phyloP scores from a whole-genome alignment of 2,888 invertebrate genomes.

The Folsomia candida region DNA sequence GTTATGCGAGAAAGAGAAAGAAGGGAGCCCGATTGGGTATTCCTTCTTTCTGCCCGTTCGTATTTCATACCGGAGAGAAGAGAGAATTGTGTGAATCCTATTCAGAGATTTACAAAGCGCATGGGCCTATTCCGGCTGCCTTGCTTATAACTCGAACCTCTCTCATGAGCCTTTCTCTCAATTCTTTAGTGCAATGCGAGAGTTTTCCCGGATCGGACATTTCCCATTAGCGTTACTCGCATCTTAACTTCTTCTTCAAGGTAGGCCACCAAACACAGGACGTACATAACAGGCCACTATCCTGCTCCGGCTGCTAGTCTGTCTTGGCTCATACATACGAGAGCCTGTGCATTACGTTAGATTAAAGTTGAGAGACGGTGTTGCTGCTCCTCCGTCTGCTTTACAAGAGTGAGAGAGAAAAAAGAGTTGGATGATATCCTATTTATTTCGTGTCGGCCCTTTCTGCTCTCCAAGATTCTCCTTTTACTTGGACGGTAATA shows the following conservation, averaged over 20 bases:
- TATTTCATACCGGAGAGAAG: neutral
- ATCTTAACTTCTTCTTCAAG: neutral
- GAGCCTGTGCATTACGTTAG: neutral
- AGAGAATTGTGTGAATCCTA: slow-evolving; percentile 11
- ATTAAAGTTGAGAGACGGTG: neutral
- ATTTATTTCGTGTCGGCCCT: neutral
- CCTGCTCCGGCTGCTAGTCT: no score
- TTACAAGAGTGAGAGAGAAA: no score
- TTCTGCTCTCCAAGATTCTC: neutral
- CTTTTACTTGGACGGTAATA: slow-evolving; percentile 8
- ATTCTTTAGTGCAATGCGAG: slow-evolving; percentile 44
- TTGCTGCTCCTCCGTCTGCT: neutral
- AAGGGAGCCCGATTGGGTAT: neutral
- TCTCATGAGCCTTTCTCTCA: slow-evolving; percentile 35
- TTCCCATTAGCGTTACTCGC: slow-evolving; percentile 20
- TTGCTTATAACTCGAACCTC: slow-evolving; percentile 24
- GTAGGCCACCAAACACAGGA: no score
- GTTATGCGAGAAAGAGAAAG: neutral
- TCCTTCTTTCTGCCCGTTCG: neutral
- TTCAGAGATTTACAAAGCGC: slow-evolving; percentile 17
- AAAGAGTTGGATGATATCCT: neutral
- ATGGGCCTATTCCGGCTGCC: slow-evolving; percentile 10
- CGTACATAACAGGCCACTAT: no score
- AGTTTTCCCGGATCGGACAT: slow-evolving; percentile 47
- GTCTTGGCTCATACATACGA: no score